These are phyloP conservation scores for Nyctibius grandis DNA, from an alignment of 2,797 vertebrate species.

Conservation along the genomic window DNA sequence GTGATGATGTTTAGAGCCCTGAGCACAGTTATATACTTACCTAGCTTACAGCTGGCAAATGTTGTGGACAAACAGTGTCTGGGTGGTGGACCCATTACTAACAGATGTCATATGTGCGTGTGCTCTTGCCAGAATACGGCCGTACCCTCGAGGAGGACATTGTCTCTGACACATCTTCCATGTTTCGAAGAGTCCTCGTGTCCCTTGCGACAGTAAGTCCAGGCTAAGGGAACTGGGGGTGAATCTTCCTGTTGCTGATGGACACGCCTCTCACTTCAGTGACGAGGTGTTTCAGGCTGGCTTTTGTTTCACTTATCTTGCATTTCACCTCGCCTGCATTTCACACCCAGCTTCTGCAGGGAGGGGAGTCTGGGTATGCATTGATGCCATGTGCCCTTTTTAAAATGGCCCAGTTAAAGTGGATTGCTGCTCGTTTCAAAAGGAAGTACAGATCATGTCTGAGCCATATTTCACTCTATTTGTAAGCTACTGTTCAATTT, in stretches of 20 bases:
- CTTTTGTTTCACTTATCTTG: not conserved
- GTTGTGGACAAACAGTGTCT: not conserved
- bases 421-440: not conserved
- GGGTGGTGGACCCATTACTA: not conserved
- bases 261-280: not conserved
- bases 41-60: not conserved
- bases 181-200: constrained; percentile 92
- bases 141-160: constrained; percentile 85
- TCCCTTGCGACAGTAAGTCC: constrained; percentile 87
- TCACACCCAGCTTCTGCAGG: not conserved
- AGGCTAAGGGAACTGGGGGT: not conserved
- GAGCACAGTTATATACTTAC: not conserved
- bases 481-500: not conserved
- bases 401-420: not conserved
- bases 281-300: not conserved
- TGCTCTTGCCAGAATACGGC: constrained; percentile 77
- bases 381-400: not conserved
- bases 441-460: not conserved
- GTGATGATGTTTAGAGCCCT: not conserved
- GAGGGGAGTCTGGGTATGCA: not conserved
- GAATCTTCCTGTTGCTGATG: not conserved
- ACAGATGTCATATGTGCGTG: not conserved
- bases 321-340: not conserved
- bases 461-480: not conserved
- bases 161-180: constrained; percentile 88